Evolutionary conservation across 2,113 vertebrate genomes (phyloP).

Genomic region (Callithrix jacchus): DNA sequence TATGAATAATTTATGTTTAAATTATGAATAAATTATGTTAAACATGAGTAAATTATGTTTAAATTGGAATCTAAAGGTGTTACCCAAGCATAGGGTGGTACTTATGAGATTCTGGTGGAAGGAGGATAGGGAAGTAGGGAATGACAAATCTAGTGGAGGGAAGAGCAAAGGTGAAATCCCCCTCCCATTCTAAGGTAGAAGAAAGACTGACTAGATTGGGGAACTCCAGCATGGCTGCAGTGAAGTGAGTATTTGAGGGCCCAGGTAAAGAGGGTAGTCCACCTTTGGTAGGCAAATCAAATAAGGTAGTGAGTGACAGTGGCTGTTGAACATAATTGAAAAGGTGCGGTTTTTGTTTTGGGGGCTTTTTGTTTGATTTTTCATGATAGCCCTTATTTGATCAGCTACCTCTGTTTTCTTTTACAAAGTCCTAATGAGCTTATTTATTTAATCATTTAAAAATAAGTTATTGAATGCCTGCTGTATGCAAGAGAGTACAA

Average conservation of each 20-base stretch:
- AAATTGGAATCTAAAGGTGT: background rate
- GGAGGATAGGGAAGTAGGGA: accelerated
- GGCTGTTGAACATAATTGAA: background rate
- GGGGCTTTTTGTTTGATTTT: background rate
- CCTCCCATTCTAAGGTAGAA: background rate
- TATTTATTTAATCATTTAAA: background rate
- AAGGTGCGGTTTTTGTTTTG: background rate
- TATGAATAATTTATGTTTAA: background rate
- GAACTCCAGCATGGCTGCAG: background rate
- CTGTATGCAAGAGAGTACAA: background rate
- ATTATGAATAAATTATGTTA: background rate
- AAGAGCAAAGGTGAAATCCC: background rate
- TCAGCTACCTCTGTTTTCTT: background rate
- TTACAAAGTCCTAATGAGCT: background rate
- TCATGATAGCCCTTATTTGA: background rate
- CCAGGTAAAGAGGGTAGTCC: background rate
- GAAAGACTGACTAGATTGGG: background rate
- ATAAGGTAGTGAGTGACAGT: background rate
- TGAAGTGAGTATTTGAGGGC: background rate
- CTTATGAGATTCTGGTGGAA: background rate
- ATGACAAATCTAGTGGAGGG: background rate
- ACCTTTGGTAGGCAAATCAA: background rate
- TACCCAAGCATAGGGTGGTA: background rate
- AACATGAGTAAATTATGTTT: background rate
- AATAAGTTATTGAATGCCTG: background rate